phyloP scores from a whole-genome alignment of 1,140 invertebrate genomes.

The Mamestra configurata region DNA sequence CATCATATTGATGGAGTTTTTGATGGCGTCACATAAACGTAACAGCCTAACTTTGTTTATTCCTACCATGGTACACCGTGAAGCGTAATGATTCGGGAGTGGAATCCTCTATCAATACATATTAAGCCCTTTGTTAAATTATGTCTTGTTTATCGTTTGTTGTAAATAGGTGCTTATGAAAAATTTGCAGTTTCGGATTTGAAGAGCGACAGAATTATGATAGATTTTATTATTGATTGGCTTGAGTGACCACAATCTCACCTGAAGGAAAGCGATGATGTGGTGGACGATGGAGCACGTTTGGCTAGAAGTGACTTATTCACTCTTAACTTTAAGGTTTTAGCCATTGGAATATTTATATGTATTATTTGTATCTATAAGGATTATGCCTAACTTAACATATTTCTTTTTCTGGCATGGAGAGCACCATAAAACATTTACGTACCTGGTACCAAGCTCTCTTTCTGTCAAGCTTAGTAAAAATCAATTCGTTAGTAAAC shows the following conservation, averaged over 20 bases:
- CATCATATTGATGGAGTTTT: constrained; percentile 72
- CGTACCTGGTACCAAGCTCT: neutral
- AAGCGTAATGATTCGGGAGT: constrained; percentile 34
- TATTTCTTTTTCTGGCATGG: neutral
- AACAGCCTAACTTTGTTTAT: constrained; percentile 66
- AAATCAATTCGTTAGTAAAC: neutral
- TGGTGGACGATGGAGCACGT: too few relatives aligned
- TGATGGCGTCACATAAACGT: constrained; percentile 70
- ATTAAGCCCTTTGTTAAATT: constrained; percentile 11
- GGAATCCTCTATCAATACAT: constrained; percentile 36
- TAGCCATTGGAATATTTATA: too few relatives aligned
- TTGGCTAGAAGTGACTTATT: too few relatives aligned
- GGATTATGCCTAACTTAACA: too few relatives aligned
- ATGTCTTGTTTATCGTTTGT: constrained; percentile 1
- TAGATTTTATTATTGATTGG: neutral
- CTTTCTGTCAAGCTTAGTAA: neutral
- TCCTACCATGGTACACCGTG: constrained; percentile 47
- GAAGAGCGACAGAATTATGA: neutral
- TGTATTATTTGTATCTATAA: too few relatives aligned
- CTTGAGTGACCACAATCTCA: too few relatives aligned
- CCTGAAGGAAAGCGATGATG: too few relatives aligned
- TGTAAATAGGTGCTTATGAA: constrained; percentile 9
- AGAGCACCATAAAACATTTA: neutral
- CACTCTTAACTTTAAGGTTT: too few relatives aligned
- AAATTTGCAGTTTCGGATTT: neutral